These are phyloP conservation scores for Drosophila ustulata DNA, from an alignment of 2,888 invertebrate species.

Conservation along the genomic window DNA sequence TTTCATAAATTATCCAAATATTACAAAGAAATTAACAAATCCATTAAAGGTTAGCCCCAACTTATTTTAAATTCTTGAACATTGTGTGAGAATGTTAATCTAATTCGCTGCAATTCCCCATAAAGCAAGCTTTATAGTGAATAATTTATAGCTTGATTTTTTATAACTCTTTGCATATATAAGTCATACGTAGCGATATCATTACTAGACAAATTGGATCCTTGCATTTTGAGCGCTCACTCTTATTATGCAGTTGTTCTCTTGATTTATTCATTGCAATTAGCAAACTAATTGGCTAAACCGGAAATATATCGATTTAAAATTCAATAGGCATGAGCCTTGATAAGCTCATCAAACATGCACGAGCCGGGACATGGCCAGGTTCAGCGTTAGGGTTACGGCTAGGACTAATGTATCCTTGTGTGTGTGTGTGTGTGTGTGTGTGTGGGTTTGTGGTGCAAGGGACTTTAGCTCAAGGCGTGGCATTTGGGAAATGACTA, in stretches of 20 bases:
- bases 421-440: neutral
- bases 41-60: neutral
- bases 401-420: neutral
- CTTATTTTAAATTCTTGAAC: neutral
- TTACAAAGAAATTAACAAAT: no score
- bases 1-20: no score
- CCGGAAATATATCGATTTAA: slow-evolving; percentile 71
- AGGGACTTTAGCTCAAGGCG: slow-evolving; percentile 63
- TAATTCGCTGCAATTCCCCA: neutral
- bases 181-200: slow-evolving; percentile 9
- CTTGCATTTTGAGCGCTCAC: no score
- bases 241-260: slow-evolving; percentile 2
- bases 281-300: slow-evolving; percentile 63
- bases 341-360: slow-evolving; percentile 71
- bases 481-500: slow-evolving; percentile 67
- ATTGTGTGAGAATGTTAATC: no score
- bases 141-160: slow-evolving; percentile 31
- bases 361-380: slow-evolving; percentile 26
- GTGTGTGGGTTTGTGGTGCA: slow-evolving; percentile 51
- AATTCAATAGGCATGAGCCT: slow-evolving; percentile 69
- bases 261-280: slow-evolving; percentile 67
- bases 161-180: slow-evolving; percentile 13
- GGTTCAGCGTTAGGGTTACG: neutral
- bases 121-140: slow-evolving; percentile 2
- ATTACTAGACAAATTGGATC: slow-evolving; percentile 7